These are phyloP conservation scores for Vipera ursinii DNA, from an alignment of 2,797 vertebrate species.

Conservation along the genomic window DNA sequence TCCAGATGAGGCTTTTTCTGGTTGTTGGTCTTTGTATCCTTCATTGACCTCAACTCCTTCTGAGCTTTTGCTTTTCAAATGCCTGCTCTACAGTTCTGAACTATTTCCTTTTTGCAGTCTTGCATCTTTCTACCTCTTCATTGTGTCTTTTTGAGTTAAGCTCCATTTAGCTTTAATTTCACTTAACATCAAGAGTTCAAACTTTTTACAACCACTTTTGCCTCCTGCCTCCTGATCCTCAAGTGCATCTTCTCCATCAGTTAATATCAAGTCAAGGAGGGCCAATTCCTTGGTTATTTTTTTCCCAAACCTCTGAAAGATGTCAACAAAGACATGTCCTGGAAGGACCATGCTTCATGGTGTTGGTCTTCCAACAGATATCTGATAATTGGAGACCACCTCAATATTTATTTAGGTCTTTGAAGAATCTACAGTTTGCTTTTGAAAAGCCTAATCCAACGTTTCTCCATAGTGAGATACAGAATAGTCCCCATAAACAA, in stretches of 20 bases:
- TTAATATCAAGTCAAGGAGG: not conserved
- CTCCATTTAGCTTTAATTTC: not conserved
- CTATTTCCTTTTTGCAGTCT: not conserved
- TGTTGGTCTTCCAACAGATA: not conserved
- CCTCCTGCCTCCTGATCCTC: not conserved
- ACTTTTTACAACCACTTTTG: not conserved
- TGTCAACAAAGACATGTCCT: not conserved
- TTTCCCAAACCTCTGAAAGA: not conserved
- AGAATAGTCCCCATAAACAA: not conserved
- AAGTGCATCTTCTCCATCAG: not conserved
- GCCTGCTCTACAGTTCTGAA: not conserved
- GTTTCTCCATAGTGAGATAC: not conserved
- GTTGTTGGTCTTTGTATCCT: not conserved
- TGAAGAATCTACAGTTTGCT: not conserved
- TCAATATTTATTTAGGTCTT: not conserved
- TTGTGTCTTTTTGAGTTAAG: not conserved
- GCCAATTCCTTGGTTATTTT: not conserved
- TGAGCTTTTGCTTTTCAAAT: not conserved
- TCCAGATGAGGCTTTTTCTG: not conserved
- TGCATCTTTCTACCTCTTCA: not conserved
- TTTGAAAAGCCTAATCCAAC: not conserved
- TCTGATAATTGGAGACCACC: not conserved
- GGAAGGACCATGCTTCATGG: not conserved
- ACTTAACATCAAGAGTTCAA: not conserved
- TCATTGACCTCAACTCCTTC: not conserved